phyloP scores from a whole-genome alignment of 1,140 invertebrate genomes.

The Drosophila quadrilineata region DNA sequence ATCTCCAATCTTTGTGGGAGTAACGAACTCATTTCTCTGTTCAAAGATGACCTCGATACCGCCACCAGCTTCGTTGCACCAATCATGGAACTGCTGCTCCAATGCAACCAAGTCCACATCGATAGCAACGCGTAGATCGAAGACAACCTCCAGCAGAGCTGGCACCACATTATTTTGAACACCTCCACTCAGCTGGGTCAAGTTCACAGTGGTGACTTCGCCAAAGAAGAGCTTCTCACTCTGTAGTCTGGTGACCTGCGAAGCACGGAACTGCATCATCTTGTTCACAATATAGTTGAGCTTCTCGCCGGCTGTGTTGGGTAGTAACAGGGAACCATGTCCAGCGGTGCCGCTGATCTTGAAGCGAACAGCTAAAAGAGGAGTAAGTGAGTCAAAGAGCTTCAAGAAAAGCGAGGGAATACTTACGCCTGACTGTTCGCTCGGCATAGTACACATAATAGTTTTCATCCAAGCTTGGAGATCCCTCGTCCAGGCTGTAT shows the following conservation, averaged over 20 bases:
- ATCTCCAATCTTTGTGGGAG: constrained; percentile 86
- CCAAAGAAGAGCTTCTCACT: constrained; percentile 87
- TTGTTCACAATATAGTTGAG: constrained; percentile 88
- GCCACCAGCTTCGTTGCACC: constrained; percentile 91
- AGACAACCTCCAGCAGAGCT: constrained; percentile 87
- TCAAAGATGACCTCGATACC: constrained; percentile 88
- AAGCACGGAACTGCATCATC: constrained; percentile 88
- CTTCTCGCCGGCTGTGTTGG: constrained; percentile 93
- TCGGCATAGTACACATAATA: constrained; percentile 90
- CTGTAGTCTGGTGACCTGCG: constrained; percentile 86
- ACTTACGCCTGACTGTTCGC: constrained; percentile 86
- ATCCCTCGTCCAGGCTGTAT: constrained; percentile 93
- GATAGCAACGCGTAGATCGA: constrained; percentile 90
- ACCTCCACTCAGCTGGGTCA: constrained; percentile 92
- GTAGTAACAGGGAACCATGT: constrained; percentile 91
- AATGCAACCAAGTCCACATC: constrained; percentile 85
- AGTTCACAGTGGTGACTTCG: constrained; percentile 93
- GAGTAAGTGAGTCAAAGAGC: constrained; percentile 58
- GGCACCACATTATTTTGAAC: constrained; percentile 96
- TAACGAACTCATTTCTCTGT: constrained; percentile 84
- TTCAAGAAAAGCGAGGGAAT: too few relatives aligned
- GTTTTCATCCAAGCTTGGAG: constrained; percentile 84
- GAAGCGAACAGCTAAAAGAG: constrained; percentile 82
- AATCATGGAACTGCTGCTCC: constrained; percentile 85
- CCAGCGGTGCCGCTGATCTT: constrained; percentile 87